Evolutionary conservation across 2,888 invertebrate species (phyloP).

Genomic region (Clivina fossor): DNA sequence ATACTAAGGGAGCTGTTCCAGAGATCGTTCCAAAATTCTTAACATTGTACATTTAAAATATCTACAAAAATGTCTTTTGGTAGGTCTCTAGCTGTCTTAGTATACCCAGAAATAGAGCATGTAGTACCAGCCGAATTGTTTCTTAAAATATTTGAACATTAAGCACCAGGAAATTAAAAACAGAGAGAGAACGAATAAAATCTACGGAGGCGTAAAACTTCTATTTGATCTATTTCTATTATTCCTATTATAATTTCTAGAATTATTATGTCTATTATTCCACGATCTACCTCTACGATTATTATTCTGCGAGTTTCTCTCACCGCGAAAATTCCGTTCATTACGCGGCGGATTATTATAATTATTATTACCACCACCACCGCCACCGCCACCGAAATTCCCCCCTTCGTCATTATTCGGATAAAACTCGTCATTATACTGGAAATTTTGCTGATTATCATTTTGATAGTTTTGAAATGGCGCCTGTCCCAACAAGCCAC

Average conservation of each 20-base stretch:
- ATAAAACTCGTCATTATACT: slow-evolving; percentile 58
- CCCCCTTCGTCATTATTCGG: slow-evolving; percentile 45
- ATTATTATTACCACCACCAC: slow-evolving; percentile 33
- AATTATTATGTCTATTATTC: slow-evolving; percentile 30
- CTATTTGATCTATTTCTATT: slow-evolving; percentile 46
- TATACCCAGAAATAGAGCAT: too few relatives aligned
- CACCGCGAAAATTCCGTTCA: slow-evolving; percentile 19
- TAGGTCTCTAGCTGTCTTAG: too few relatives aligned
- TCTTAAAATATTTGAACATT: too few relatives aligned
- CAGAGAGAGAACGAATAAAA: neutral
- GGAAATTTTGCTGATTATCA: slow-evolving; percentile 41
- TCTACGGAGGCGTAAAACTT: slow-evolving; percentile 48
- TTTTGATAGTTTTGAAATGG: slow-evolving; percentile 40
- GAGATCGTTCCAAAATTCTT: too few relatives aligned
- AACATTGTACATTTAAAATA: too few relatives aligned
- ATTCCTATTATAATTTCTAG: slow-evolving; percentile 28
- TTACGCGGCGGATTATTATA: slow-evolving; percentile 26
- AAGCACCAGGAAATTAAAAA: neutral
- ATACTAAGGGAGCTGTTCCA: neutral
- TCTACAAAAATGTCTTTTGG: too few relatives aligned
- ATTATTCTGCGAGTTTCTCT: slow-evolving; percentile 18
- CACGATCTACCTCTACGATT: slow-evolving; percentile 22
- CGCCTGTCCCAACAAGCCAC: slow-evolving; percentile 47
- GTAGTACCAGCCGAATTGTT: too few relatives aligned
- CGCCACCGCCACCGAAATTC: slow-evolving; percentile 53